Evolutionary conservation across 2,888 invertebrate species (phyloP).

Genomic region (Coleophora flavipennella): DNA sequence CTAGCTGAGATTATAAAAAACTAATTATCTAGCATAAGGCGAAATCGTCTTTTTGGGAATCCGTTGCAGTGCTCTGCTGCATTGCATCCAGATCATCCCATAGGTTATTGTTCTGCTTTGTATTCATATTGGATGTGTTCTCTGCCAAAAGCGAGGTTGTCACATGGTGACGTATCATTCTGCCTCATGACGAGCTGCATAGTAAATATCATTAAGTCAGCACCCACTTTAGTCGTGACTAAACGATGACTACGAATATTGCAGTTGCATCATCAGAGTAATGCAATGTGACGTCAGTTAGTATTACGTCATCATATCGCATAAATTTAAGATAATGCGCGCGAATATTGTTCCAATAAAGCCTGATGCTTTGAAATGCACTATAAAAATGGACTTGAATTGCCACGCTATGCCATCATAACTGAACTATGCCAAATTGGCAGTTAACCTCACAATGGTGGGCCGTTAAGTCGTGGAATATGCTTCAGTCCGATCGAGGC

Average conservation of each 20-base stretch:
- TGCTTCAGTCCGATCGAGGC: conserved; percentile 9
- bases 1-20: conserved; percentile 44
- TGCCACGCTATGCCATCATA: conserved; percentile 25
- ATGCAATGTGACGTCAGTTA: conserved; percentile 32
- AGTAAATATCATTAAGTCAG: neutral
- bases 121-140: neutral
- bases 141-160: no score
- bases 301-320: conserved; percentile 21
- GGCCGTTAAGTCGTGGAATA: conserved; percentile 16
- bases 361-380: no score
- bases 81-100: neutral
- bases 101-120: neutral
- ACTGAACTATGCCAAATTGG: conserved; percentile 33
- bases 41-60: conserved; percentile 34
- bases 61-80: conserved; percentile 4
- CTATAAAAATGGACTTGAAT: no score
- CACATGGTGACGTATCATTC: neutral
- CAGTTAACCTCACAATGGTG: conserved; percentile 29
- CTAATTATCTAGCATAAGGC: conserved; percentile 47
- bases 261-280: conserved; percentile 34
- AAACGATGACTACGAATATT: neutral
- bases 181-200: neutral
- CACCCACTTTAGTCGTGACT: conserved; percentile 5
- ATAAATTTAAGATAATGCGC: conserved; percentile 20
- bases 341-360: conserved; percentile 10